Evolutionary conservation across 2,888 invertebrate species (phyloP), one percentile per base, ranked within the genome.

Genomic region (Xestia xanthographa): DNA sequence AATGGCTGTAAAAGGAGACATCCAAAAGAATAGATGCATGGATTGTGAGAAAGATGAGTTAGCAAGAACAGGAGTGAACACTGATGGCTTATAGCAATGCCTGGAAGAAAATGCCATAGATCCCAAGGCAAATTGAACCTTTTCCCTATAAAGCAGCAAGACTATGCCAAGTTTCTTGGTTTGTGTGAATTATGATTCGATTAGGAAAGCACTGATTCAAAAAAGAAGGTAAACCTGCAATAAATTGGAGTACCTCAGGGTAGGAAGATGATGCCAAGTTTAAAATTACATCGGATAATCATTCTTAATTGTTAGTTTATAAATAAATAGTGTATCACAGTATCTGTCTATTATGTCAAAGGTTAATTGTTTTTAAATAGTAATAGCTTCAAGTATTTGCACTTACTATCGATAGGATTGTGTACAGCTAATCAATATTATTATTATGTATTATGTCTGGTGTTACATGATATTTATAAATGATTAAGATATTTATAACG

Each of bases 361-460:
- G 86, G 77, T 83, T 83, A 83, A 76, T 82, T 72, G 63, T 72
- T 72, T 75, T 70, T 67, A 70, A 72, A 72, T 43, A 69, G 5
- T 62, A n/a, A 73, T 38, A 62, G 60, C 22, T 69, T 34, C 70
- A 70, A 70, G 26, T 82, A 58, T 76, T 67, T 69, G 63, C 75
- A 67, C 45, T 67, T 22, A 20, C 2, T 17, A 38, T 14, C 58
- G 67, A 82, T 71, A 72, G 17, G 29, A 34, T 56, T 5, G 14
- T 74, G 38, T 50, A 73, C 11, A 67, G 58, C 34, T 56, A 74
- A 63, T 68, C 72, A 66, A 22, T 69, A n/a, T 66, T 69, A 50
- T 78, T 70, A 56, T 60, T 12, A 14, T 50, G 60, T 80, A 56
- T 74, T 66, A 81, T 85, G 82, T 63, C 68, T 80, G n/a, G 12